phyloP scores from a whole-genome alignment of 2,888 invertebrate species.

The Drosophila atripex region DNA sequence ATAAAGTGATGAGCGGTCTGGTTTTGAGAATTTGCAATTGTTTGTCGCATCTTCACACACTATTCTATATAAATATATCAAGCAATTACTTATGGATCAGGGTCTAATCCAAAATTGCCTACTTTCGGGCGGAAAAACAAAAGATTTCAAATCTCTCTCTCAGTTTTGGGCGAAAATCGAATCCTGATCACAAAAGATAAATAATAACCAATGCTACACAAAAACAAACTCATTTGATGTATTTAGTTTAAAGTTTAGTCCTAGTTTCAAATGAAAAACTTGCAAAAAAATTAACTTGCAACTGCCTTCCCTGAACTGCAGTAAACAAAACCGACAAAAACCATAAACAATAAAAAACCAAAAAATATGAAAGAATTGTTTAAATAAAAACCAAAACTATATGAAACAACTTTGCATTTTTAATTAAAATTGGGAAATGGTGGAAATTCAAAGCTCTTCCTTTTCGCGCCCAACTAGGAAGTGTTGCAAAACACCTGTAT shows the following conservation, averaged over 20 bases:
- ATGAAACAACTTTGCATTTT: constrained; percentile 12
- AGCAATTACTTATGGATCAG: constrained; percentile 18
- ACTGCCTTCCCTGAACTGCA: constrained; percentile 28
- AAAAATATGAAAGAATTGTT: constrained; percentile 59
- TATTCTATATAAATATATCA: constrained; percentile 16
- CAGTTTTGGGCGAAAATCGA: not conserved
- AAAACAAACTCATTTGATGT: constrained; percentile 47
- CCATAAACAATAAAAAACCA: constrained; percentile 48
- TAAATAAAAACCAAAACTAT: constrained; percentile 52
- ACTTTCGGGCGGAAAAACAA: not conserved
- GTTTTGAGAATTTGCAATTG: constrained; percentile 17
- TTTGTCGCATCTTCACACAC: constrained; percentile 20
- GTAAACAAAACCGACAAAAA: constrained; percentile 18
- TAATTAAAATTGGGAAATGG: not conserved
- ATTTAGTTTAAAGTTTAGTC: constrained; percentile 48
- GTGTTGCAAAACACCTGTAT: not conserved
- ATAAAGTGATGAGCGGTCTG: not conserved
- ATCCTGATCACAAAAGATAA: not conserved
- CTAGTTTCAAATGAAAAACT: constrained; percentile 40
- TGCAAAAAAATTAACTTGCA: constrained; percentile 6
- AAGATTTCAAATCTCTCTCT: not conserved
- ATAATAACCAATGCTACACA: constrained; percentile 12
- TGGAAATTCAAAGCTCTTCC: not conserved
- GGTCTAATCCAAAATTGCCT: constrained; percentile 6
- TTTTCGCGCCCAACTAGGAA: not conserved